Conservation (phyloP, 2,888 invertebrate genomes). For the Andrena dorsata region DNA sequence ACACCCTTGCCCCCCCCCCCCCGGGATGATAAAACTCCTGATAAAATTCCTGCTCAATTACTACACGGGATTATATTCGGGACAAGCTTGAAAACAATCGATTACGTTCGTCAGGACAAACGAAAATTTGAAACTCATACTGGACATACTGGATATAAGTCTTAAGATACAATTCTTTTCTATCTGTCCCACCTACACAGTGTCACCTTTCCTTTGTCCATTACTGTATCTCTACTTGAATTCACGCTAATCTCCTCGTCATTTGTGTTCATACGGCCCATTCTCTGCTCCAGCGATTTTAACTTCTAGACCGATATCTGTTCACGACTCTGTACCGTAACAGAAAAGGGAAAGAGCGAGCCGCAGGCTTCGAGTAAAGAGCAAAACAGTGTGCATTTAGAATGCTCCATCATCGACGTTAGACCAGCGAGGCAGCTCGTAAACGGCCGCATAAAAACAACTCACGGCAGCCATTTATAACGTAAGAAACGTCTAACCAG, state of each 20-base stretch:
- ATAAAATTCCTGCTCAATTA: constrained; percentile 1
- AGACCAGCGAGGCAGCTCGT: not conserved
- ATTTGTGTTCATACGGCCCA: no score
- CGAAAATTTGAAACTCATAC: no score
- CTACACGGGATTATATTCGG: not conserved
- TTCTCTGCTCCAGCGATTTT: not conserved
- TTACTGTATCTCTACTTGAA: no score
- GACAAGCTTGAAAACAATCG: no score
- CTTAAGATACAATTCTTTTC: no score
- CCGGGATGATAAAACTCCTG: not conserved
- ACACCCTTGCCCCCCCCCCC: constrained; percentile 15
- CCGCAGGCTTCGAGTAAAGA: not conserved
- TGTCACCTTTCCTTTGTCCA: no score
- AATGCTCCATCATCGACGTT: constrained; percentile 35
- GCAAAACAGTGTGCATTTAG: constrained; percentile 21
- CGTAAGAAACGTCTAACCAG: constrained; percentile 41
- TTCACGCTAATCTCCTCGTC: not conserved
- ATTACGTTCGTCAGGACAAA: no score
- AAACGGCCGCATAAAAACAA: constrained; percentile 35
- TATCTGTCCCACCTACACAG: no score
- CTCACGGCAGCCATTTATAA: constrained; percentile 28
- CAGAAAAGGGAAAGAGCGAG: constrained; percentile 1
- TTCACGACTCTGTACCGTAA: not conserved
- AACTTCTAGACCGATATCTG: not conserved
- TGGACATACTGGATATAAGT: no score